Base-by-base conservation (phyloP, 2,797 vertebrate genomes). In the Acropternis orthonyx region DNA sequence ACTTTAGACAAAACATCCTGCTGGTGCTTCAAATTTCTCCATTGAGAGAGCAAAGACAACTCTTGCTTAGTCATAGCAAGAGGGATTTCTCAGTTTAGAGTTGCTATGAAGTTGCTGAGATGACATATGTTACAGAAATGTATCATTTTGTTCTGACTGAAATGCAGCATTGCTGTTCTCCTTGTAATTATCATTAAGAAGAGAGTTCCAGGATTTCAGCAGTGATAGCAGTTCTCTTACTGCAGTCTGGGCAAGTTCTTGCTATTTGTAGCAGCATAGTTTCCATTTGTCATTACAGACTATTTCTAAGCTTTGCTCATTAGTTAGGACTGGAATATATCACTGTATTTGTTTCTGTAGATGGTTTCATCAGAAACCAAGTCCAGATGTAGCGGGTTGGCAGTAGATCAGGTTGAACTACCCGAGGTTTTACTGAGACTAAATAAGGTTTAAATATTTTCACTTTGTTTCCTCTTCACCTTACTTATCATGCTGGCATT, bases 391-490 rank as follows among this genome's bases (percentile, higher is more conserved):
- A 92, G 56, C 0, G 3, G 34, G 61, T 52, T 96, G 96, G 94
- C 96, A 95, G 43, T 48, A 51, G 81, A 89, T 93, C 85, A 94
- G 85, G 63, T 49, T 91, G 88, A 92, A 55, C 92, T 92, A 85
- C 72, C 58, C 81, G 39, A 51, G 91, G 83, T 87, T 97, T 95
- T 81, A 51, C 59, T 78, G 92, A 94, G 89, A 80, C 96, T 97
- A 96, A 97, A 97, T 96, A 97, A 96, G 95, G 96, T 67, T 94
- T 96, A 96, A 96, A 95, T 88, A 96, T 95, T 96, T 96, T 92
- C 22, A 19, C 93, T 95, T 74, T 89, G 37, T 90, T 97, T 96
- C 94, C 89, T 91, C 91, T 91, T 88, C 82, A 88, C 95, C 73
- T 90, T 95, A 92, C 75, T 94, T 93, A 93, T 89, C 66, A 2